Evolutionary conservation across 2,113 vertebrate genomes (phyloP).

Genomic region (Rhinoderma darwinii): DNA sequence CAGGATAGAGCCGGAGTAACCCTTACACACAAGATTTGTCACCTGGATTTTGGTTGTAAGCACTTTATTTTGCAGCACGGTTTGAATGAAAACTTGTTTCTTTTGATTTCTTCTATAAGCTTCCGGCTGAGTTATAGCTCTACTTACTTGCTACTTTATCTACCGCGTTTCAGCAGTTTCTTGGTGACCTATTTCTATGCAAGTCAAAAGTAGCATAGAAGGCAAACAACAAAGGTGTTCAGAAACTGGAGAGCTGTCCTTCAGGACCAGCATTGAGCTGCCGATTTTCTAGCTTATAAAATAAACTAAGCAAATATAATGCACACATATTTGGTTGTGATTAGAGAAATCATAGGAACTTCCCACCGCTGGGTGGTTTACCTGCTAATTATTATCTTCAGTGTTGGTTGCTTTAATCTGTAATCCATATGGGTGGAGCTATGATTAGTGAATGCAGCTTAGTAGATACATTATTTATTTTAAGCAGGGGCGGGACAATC

Average conservation of each 20-base stretch:
- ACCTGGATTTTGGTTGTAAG: slow-evolving; percentile 31
- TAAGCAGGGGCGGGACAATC: too few relatives aligned
- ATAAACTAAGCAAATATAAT: too few relatives aligned
- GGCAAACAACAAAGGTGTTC: background rate
- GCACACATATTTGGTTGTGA: too few relatives aligned
- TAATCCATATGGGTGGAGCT: too few relatives aligned
- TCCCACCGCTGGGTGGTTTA: too few relatives aligned
- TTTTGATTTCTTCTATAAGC: slow-evolving; percentile 38
- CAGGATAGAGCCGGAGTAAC: slow-evolving; percentile 35
- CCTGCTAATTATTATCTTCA: too few relatives aligned
- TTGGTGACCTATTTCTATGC: slow-evolving; percentile 46
- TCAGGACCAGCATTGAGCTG: background rate
- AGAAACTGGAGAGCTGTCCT: background rate
- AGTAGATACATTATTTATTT: too few relatives aligned
- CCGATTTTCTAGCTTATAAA: too few relatives aligned
- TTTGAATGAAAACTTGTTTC: slow-evolving; percentile 37
- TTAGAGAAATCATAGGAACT: too few relatives aligned
- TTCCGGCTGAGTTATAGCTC: slow-evolving; percentile 51
- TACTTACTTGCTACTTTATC: slow-evolving; percentile 39
- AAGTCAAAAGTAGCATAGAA: background rate
- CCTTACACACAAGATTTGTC: slow-evolving; percentile 11
- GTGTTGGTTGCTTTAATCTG: too few relatives aligned
- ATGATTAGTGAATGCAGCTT: too few relatives aligned
- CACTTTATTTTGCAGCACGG: slow-evolving; percentile 39
- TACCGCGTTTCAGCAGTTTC: background rate